Evolutionary conservation across 2,888 invertebrate genomes (phyloP), one percentile per base, ranked within the genome.

Genomic region (Pediacus dermestoides): DNA sequence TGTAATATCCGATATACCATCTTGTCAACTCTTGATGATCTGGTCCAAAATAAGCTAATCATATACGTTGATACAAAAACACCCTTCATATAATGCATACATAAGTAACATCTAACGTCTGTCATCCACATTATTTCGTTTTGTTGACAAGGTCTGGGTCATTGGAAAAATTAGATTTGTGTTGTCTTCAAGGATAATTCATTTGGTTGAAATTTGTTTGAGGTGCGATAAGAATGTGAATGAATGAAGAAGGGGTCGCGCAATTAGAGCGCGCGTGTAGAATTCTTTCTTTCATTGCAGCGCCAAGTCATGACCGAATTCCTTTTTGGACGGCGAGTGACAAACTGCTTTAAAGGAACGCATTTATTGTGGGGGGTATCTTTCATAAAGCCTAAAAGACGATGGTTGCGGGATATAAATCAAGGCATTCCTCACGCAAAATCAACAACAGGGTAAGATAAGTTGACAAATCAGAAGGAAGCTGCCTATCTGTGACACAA

Each of bases 401-500:
- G 22, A 25, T 30, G n/a, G n/a, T n/a, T n/a, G n/a, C 36, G 39
- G 34, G 35, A 43, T 49, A 55, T 57, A 57, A 57, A 57, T 57
- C 55, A 56, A 45, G 38, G 42, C 28, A 28, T 28, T 47, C 36
- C 45, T 37, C 23, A 59, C 44, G 57, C 57, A 63, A 64, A 64
- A 63, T 63, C 65, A 65, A 61, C 63, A 63, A 59, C 57, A 53
- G 56, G 58, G 52, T 55, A 50, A 63, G 61, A 62, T 57, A 61
- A 64, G 56, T 60, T 58, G 61, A 60, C 58, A 60, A 64, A 64
- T 63, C 61, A 61, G 62, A 56, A 60, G 59, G 59, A 51, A 52
- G 28, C 31, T 43, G 51, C 55, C 61, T 63, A 64, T 65, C 65
- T 63, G 39, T 47, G 34, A 50, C 42, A 18, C 21, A 52, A 59